Conservation (phyloP, 2,888 invertebrate genomes). For the Lamellibrachia columna region DNA sequence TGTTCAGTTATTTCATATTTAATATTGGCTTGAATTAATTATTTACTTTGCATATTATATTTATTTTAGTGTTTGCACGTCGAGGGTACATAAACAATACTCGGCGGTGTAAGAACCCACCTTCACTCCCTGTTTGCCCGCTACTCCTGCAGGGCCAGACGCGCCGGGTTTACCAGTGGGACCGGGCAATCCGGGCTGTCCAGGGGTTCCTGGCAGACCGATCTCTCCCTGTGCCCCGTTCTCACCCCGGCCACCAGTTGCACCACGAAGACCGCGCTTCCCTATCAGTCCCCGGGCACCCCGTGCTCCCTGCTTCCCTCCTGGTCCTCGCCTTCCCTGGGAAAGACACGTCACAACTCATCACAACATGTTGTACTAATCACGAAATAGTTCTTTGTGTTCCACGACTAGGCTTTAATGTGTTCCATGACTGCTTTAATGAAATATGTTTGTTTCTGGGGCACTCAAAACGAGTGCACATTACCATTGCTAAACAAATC, state of each 20-base stretch:
- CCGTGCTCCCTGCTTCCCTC: constrained; percentile 32
- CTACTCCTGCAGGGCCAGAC: background rate
- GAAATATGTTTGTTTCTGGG: too few species aligned
- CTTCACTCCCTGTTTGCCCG: background rate
- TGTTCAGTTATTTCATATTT: too few species aligned
- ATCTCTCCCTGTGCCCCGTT: constrained; percentile 39
- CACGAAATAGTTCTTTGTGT: too few species aligned
- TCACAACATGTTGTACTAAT: background rate
- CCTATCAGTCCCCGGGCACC: constrained; percentile 34
- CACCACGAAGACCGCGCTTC: background rate
- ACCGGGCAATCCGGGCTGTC: background rate
- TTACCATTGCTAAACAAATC: too few species aligned
- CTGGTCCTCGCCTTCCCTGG: constrained; percentile 36
- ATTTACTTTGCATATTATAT: too few species aligned
- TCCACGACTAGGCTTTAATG: too few species aligned
- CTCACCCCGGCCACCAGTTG: constrained; percentile 37
- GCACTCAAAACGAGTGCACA: too few species aligned
- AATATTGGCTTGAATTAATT: too few species aligned
- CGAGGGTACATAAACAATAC: background rate
- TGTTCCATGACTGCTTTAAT: too few species aligned
- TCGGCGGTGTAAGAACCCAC: background rate
- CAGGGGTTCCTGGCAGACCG: background rate
- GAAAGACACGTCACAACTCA: background rate
- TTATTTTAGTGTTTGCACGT: too few species aligned
- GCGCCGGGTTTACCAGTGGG: background rate